A percentile compares a stretch with the other conserved stretches of the same genome.
These are phyloP conservation scores for Drosophila kanapiae DNA, from an alignment of 1,140 invertebrate genomes.

Conservation along the genomic window DNA sequence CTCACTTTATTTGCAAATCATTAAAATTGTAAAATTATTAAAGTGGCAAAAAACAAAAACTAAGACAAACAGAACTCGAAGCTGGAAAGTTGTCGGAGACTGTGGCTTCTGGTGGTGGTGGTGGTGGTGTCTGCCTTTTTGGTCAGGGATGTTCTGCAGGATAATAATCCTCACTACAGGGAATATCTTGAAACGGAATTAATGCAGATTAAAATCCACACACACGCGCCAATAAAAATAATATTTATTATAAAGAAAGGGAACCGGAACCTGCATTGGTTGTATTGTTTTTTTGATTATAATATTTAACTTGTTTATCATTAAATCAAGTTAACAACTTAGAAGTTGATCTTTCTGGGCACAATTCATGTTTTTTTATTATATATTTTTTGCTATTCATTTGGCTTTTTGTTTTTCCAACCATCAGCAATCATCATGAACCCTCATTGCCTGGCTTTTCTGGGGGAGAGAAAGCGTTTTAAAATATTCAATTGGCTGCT, in stretches of 20 bases:
- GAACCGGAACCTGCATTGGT: no score
- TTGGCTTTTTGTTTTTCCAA: background rate
- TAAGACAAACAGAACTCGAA: conserved; percentile 61
- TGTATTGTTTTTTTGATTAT: background rate
- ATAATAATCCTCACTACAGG: conserved; percentile 18
- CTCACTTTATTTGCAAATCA: conserved; percentile 75
- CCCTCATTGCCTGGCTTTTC: no score
- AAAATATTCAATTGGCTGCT: conserved; percentile 76
- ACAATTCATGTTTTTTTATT: no score
- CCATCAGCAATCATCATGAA: conserved; percentile 23
- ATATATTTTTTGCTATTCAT: no score
- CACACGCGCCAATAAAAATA: background rate
- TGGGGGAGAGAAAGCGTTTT: conserved; percentile 35
- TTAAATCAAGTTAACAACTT: no score
- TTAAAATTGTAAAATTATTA: conserved; percentile 84
- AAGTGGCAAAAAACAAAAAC: conserved; percentile 72
- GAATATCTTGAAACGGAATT: conserved; percentile 9
- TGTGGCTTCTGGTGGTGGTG: background rate
- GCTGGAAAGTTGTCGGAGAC: background rate
- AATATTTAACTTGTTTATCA: background rate
- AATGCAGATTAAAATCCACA: background rate
- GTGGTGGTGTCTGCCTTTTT: background rate
- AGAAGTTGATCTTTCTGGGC: no score
- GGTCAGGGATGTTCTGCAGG: background rate
- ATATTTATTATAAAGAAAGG: background rate